Base-by-base conservation (phyloP, 2,888 invertebrate species). In the Chrysodeixis includens region DNA sequence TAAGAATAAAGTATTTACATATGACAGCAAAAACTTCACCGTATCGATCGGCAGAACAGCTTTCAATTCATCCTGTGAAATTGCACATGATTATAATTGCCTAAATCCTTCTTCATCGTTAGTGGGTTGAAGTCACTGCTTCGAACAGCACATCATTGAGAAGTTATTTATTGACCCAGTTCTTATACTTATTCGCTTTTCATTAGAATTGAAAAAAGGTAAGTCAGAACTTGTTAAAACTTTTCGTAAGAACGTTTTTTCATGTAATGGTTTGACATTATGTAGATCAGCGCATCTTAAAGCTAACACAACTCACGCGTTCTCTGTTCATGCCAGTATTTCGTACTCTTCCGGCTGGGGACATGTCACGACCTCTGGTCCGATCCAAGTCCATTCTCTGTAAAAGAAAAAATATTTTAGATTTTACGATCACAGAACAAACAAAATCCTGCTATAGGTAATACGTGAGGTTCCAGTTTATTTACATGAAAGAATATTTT, bases 351-450 rank as follows among this genome's bases (percentile, higher is more conserved):
- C 97, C 97, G 77, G 97, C 97, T 58, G 97, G 97, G 69, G 98
- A 98, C 96, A 98, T 97, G 89, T 98, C 98, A 84, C 98, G 96
- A 83, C 98, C 96, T 81, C 97, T 98, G 84, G 97, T 96, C 87
- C 97, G 96, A 81, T 96, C 96, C 86, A 94, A 90, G 84, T 97
- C 95, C 90, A 95, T 92, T 85, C 96, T 91, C 92, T 92, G 83
- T 30, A 68, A 81, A 66, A 35, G 53, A 62, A 59, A 62, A 1
- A 8, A 4, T 10, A 20, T n/a, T 40, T 1, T 10, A 49, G 46
- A 49, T 18, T 9, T 10, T 10, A 49, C 1, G 16, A 16, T 0
- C 46, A 35, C 4, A n/a, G n/a, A n/a, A 40, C 5, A 20, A 26
- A n/a, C n/a, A n/a, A n/a, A n/a, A n/a, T n/a, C n/a, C n/a, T n/a